Conservation (phyloP, 2,888 invertebrate species). For the Blomia tropicalis region DNA sequence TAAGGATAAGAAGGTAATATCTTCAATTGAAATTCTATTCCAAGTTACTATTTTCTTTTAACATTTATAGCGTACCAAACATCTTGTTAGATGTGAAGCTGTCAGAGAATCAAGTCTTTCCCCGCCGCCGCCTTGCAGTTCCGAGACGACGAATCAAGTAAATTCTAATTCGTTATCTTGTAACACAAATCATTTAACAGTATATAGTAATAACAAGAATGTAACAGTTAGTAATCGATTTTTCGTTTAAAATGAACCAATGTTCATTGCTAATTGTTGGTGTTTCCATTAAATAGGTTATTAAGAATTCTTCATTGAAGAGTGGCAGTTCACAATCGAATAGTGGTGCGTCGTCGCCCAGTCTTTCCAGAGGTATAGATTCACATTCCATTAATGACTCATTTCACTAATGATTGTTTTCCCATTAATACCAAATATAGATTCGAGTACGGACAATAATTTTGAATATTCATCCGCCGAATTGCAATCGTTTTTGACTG, state of each 20-base stretch:
- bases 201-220: constrained; percentile 13
- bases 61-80: constrained; percentile 16
- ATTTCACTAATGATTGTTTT: constrained; percentile 14
- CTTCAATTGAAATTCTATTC: too few species aligned
- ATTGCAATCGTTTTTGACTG: constrained; percentile 67
- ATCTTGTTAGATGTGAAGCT: constrained; percentile 10
- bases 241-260: too few species aligned
- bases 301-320: not conserved
- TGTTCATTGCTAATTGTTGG: not conserved
- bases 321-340: not conserved
- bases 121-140: constrained; percentile 10
- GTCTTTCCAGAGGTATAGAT: constrained; percentile 41
- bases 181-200: constrained; percentile 7
- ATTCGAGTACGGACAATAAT: constrained; percentile 54
- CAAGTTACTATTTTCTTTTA: too few species aligned
- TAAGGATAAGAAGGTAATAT: not conserved
- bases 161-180: not conserved
- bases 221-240: constrained; percentile 16
- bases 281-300: not conserved
- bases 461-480: constrained; percentile 60
- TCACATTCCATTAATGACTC: not conserved
- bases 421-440: constrained; percentile 40
- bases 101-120: constrained; percentile 20
- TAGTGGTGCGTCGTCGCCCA: constrained; percentile 32
- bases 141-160: not conserved